Evolutionary conservation across 1,140 invertebrate genomes (phyloP).

Genomic region (Tetramorium simillimum): DNA sequence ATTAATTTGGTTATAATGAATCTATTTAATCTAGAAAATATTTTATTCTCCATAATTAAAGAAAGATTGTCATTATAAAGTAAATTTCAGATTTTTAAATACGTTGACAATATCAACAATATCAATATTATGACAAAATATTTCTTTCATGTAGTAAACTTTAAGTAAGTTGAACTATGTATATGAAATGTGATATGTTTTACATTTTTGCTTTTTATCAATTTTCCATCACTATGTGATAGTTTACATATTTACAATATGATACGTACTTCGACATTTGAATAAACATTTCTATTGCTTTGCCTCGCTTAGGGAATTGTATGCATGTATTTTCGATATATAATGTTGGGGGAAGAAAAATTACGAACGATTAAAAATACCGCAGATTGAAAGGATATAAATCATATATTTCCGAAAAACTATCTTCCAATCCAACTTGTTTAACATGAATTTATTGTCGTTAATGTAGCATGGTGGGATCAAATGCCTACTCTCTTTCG

Average conservation of each 20-base stretch:
- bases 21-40: background rate
- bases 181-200: background rate
- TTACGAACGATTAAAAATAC: background rate
- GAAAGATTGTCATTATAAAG: background rate
- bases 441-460: background rate
- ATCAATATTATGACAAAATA: slow-evolving; percentile 4
- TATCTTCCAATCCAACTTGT: background rate
- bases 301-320: background rate
- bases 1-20: background rate
- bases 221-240: background rate
- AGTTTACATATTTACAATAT: background rate
- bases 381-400: background rate
- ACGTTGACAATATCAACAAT: background rate
- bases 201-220: background rate
- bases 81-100: slow-evolving; percentile 21
- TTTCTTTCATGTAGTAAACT: background rate
- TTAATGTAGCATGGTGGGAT: background rate
- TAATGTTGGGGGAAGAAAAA: slow-evolving; percentile 27
- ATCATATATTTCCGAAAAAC: slow-evolving; percentile 20
- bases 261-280: slow-evolving; percentile 6
- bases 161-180: background rate
- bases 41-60: background rate
- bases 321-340: background rate
- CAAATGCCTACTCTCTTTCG: background rate
- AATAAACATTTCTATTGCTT: slow-evolving; percentile 14